These are phyloP conservation scores for Blastomussa wellsi DNA, from an alignment of 92 coral and sea anemone species.

Conservation along the genomic window DNA sequence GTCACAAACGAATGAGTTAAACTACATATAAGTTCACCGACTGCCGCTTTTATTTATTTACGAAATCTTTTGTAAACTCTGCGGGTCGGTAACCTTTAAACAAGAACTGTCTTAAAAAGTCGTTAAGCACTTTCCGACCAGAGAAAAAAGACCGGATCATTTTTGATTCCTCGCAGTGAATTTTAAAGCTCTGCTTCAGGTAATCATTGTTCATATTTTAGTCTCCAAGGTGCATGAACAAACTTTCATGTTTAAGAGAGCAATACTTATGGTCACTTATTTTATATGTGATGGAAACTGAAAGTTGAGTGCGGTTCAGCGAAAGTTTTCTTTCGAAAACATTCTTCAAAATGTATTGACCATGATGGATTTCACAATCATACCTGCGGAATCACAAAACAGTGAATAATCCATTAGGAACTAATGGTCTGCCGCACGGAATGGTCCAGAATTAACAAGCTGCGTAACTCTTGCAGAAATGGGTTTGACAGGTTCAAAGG, in stretches of 20 bases:
- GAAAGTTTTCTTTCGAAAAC: not conserved
- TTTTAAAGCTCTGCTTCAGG: not conserved
- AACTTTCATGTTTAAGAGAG: not conserved
- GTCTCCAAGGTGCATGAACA: not conserved
- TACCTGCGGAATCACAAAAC: not conserved
- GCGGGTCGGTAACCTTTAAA: conserved; percentile 38
- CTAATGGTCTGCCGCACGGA: not conserved
- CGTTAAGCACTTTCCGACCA: not conserved
- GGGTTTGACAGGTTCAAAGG: conserved; percentile 27
- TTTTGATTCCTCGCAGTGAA: not conserved
- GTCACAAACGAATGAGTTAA: not conserved
- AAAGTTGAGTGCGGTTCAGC: not conserved
- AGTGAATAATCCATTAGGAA: not conserved
- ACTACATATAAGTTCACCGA: not conserved
- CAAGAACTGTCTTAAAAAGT: conserved; percentile 14
- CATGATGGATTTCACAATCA: not conserved
- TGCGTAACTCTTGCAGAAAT: conserved; percentile 12
- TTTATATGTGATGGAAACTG: not conserved
- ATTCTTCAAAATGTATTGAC: not conserved
- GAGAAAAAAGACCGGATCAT: not conserved
- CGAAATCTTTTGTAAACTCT: conserved; percentile 14
- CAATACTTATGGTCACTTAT: not conserved
- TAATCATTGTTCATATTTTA: not conserved
- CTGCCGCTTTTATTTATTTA: conserved; percentile 12
- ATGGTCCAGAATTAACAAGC: too few relatives aligned